Evolutionary conservation across 1,140 invertebrate genomes (phyloP), one percentile per base, ranked within the genome.

Genomic region (Parapsyche elsis): DNA sequence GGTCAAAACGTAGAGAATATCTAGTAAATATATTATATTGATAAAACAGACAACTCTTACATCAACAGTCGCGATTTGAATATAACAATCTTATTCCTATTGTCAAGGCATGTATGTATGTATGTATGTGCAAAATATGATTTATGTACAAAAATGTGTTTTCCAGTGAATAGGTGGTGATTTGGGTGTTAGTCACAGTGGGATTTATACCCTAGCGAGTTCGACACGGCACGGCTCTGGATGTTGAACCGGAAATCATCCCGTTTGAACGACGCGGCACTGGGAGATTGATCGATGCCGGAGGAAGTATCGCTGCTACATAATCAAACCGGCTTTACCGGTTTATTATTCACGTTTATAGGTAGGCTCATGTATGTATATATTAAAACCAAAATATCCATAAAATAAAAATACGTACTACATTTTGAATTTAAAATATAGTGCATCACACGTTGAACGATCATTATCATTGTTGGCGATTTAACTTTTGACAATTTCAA

Each of bases 271-370:
- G 73, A 75, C 46, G 38, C 21, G 30, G 4, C 57, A 26, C 30
- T 7, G 38, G 14, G 19, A 77, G 75, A 77, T 77, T 77, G 75
- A 77, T 77, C 75, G 75, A 64, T 64, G 57, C n/a, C 23, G n/a
- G n/a, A 61, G 24, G 23, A 76, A 75, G 71, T 75, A 73, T 73
- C 21, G 26, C 12, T 9, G 14, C 0, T 30, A 38, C 57, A 64
- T 64, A 77, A 77, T 77, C 57, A 38, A 77, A 77, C 38, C 46
- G 75, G 75, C 24, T 77, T 77, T 53, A 53, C 16, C 49, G 49
- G 16, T 5, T 14, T 53, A 14, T 53, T 53, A 53, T 53, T 14
- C 16, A 2, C 16, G 16, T 53, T 14, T 53, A 46, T 46, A 46
- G 5, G 12, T 53, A 53, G 2, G 12, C 16, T 4, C 12, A 53